Conservation (phyloP, 2,888 invertebrate species). For the Abrostola triplasia region DNA sequence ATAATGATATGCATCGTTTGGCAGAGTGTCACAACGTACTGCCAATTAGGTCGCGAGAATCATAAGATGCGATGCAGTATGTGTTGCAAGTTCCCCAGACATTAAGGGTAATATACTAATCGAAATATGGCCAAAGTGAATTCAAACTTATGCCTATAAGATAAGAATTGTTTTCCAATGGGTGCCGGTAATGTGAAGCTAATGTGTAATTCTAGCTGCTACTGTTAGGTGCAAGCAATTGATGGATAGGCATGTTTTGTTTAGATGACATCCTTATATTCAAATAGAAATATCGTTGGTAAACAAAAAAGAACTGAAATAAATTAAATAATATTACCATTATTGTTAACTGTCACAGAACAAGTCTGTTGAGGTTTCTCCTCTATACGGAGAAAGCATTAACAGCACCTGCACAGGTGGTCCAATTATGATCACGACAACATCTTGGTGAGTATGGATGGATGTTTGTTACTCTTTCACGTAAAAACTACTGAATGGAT, state of each 20-base stretch:
- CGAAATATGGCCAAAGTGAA: conserved; percentile 18
- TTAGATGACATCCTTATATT: too few species aligned
- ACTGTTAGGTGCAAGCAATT: conserved; percentile 6
- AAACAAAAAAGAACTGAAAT: too few species aligned
- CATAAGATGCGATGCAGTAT: conserved; percentile 35
- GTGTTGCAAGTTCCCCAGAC: conserved; percentile 43
- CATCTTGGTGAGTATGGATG: too few species aligned
- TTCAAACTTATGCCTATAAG: conserved; percentile 12
- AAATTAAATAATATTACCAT: too few species aligned
- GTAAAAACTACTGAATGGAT: too few species aligned
- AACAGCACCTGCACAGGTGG: too few species aligned
- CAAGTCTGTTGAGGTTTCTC: too few species aligned
- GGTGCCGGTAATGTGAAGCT: not conserved
- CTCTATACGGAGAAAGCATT: too few species aligned
- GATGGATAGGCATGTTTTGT: not conserved
- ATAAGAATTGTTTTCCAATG: conserved; percentile 22
- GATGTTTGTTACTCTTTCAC: too few species aligned
- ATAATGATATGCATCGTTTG: conserved; percentile 25
- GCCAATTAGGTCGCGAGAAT: conserved; percentile 51
- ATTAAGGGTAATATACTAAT: conserved; percentile 47
- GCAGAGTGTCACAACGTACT: conserved; percentile 40
- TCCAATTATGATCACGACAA: too few species aligned
- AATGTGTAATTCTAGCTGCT: not conserved
- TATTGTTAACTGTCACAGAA: too few species aligned
- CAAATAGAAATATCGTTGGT: too few species aligned